Evolutionary conservation across 2,888 invertebrate species (phyloP).

Genomic region (Rhagium mordax): DNA sequence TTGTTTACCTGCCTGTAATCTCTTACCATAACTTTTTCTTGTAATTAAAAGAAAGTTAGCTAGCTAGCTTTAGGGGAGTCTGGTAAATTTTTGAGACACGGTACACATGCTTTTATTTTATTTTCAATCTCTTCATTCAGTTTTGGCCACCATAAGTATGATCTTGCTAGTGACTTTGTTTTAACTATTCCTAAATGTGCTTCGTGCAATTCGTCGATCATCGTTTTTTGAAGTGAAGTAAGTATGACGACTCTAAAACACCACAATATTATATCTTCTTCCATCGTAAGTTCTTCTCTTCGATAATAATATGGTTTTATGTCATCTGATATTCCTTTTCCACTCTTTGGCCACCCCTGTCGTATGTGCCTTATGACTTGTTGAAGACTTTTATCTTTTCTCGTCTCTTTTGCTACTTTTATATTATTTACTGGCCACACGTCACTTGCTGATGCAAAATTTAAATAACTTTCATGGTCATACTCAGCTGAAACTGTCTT

Average conservation of each 20-base stretch:
- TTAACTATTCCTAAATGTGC: background rate
- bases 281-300: background rate
- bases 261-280: background rate
- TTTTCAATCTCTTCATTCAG: background rate
- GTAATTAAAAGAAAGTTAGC: background rate
- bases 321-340: too few species aligned
- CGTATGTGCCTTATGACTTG: background rate
- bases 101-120: background rate
- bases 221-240: background rate
- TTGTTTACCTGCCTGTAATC: conserved; percentile 35
- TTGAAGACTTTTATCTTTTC: background rate
- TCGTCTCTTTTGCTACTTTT: background rate
- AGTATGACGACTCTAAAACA: background rate
- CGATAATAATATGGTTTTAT: too few species aligned
- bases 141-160: background rate
- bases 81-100: background rate
- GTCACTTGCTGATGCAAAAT: background rate
- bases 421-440: background rate
- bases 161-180: background rate
- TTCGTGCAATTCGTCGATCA: background rate
- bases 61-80: background rate
- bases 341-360: too few species aligned
- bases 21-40: conserved; percentile 15
- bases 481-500: background rate
- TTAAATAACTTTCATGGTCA: background rate